A percentile compares a stretch with the other conserved stretches of the same genome.
Conservation (phyloP, 2,888 invertebrate species). For the Unio pictorum region DNA sequence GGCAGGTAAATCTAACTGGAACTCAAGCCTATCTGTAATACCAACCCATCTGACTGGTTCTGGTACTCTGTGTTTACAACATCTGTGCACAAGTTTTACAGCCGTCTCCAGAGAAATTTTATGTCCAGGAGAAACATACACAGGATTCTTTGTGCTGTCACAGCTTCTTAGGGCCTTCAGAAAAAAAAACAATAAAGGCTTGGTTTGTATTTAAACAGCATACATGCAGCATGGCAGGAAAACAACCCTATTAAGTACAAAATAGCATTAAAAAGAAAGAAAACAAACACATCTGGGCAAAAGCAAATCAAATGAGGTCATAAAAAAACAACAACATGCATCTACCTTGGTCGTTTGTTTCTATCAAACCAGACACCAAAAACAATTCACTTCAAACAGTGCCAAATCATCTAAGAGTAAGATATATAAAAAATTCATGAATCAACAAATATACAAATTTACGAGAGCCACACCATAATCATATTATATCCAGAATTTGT, state of each 20-base stretch:
- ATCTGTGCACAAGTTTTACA: conserved; percentile 56
- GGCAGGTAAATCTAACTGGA: too few relatives aligned
- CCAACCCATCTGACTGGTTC: conserved; percentile 67
- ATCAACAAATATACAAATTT: too few relatives aligned
- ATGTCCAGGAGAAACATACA: conserved; percentile 69
- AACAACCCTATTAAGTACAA: too few relatives aligned
- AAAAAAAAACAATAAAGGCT: background rate
- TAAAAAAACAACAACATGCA: background rate
- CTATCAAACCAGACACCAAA: too few relatives aligned
- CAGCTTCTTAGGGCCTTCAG: conserved; percentile 61
- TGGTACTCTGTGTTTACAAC: conserved; percentile 65
- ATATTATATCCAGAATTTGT: too few relatives aligned
- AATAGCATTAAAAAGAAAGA: background rate
- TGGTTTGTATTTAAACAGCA: too few relatives aligned
- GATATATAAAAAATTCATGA: too few relatives aligned
- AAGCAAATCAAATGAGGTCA: background rate
- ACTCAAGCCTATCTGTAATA: background rate
- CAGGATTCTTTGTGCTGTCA: conserved; percentile 58
- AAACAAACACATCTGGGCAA: conserved; percentile 2
- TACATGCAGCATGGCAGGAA: too few relatives aligned
- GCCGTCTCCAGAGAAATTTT: conserved; percentile 63
- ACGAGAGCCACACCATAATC: too few relatives aligned
- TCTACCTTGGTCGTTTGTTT: too few relatives aligned
- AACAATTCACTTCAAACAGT: too few relatives aligned
- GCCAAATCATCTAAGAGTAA: too few relatives aligned